Base-by-base conservation (phyloP, 1,140 invertebrate genomes). In the Myzus persicae region DNA sequence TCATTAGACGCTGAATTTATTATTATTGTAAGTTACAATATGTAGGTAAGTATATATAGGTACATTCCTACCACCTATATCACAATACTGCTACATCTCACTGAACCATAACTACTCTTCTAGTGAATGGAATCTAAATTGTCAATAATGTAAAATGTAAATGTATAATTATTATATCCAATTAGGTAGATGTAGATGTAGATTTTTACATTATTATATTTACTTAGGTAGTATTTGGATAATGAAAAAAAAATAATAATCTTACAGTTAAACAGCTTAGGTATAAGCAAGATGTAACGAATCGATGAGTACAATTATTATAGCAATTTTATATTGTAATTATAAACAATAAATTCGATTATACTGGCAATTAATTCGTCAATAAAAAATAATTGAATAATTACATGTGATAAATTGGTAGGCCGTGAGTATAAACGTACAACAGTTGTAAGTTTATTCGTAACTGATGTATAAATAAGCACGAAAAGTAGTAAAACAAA, bases 101-200 rank as follows among this genome's bases (percentile, higher is more conserved):
- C 46, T 51, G 87, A 51, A 89, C 87, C 87, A 26, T 89, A 51
- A 89, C 87, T 11, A 89, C 87, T 11, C 31, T 38, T 46, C 42
- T 22, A 85, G 40, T 42, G 2, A 85, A 42, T 6, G 40, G 38
- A 38, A 20, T 82, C 36, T 40, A 38, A 20, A 81, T 38, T 38
- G 7, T 81, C 38, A 84, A 42, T 59, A 31, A 38, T 82, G n/a
- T 82, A 82, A 76, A 76, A 40, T 40, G 38, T 84, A 84, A 38
- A 84, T 85, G 14, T 42, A 85, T 85, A 31, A 26, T 11, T 26
- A 26, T 84, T 84, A 42, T 40, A 18, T 18, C 59, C 14, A 76
- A 76, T 76, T 76, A 76, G n/a, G 14, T 18, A 76, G 31, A 76
- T n/a, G n/a, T n/a, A 14, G 14, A 76, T 76, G 31, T 36, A n/a